Evolutionary conservation across 92 coral and sea anemone species (phyloP).

Genomic region (Actinernus sp.): DNA sequence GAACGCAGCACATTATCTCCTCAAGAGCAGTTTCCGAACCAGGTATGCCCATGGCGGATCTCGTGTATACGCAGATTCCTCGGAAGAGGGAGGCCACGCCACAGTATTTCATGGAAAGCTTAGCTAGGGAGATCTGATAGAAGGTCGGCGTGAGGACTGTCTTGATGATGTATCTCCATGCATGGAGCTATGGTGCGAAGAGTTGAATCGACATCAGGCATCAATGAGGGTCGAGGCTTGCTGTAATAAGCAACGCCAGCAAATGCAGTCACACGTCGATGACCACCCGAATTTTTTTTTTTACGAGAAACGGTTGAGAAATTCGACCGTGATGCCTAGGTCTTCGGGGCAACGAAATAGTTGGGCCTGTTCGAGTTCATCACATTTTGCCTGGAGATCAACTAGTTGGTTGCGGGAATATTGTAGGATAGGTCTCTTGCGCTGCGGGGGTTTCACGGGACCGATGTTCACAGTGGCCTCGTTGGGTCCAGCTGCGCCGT

Average conservation of each 20-base stretch:
- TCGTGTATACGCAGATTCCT: slow-evolving; percentile 15
- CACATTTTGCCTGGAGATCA: too few species aligned
- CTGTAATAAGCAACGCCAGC: slow-evolving; percentile 50
- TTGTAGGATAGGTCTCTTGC: slow-evolving; percentile 55
- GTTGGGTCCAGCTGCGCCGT: too few species aligned
- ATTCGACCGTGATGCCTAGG: too few species aligned
- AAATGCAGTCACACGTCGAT: too few species aligned
- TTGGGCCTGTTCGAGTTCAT: too few species aligned
- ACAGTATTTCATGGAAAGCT: too few species aligned
- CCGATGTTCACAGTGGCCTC: slow-evolving; percentile 61
- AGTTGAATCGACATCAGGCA: too few species aligned
- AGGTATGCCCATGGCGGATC: slow-evolving; percentile 51
- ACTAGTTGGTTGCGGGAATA: too few species aligned
- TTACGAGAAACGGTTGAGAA: too few species aligned
- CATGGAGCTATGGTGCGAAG: slow-evolving; percentile 45
- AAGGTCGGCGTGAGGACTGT: slow-evolving; percentile 49
- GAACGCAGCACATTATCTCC: slow-evolving; percentile 43
- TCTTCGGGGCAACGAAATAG: too few species aligned
- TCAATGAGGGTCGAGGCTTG: slow-evolving; percentile 46
- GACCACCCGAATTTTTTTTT: too few species aligned
- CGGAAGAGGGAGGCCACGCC: slow-evolving; percentile 48
- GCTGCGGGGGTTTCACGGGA: slow-evolving; percentile 49
- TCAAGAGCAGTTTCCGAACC: slow-evolving; percentile 34
- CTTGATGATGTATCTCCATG: slow-evolving; percentile 27
- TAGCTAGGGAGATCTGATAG: slow-evolving; percentile 60